Evolutionary conservation across 2,888 invertebrate genomes (phyloP).

Genomic region (Hypomecis atomaria): DNA sequence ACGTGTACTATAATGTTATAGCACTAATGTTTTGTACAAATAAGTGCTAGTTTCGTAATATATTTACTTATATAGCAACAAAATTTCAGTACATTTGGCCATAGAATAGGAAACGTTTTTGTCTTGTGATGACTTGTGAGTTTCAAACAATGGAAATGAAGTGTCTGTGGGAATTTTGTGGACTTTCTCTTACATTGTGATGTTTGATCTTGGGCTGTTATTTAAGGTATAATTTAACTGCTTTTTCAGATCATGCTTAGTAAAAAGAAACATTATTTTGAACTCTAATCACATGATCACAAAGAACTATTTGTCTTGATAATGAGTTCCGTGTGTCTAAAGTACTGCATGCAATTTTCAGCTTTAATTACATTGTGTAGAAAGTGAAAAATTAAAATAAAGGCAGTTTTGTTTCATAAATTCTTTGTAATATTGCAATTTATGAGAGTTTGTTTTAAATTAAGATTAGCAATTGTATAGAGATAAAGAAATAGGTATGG

Average conservation of each 20-base stretch:
- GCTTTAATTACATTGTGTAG: background rate
- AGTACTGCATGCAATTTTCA: constrained; percentile 4
- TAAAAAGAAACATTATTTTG: constrained; percentile 6
- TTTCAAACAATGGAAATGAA: constrained; percentile 26
- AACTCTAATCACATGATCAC: constrained; percentile 17
- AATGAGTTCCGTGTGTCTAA: background rate
- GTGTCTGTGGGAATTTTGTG: constrained; percentile 10
- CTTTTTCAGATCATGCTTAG: constrained; percentile 16
- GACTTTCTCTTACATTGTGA: constrained; percentile 33
- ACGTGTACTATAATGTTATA: constrained; percentile 2
- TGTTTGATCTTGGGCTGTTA: constrained; percentile 42
- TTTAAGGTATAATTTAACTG: constrained; percentile 42
- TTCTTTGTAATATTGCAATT: background rate
- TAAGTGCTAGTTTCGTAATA: constrained; percentile 17
- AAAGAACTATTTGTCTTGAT: constrained; percentile 10
- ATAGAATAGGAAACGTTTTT: constrained; percentile 11
- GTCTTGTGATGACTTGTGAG: constrained; percentile 26
- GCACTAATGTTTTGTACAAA: constrained; percentile 20
- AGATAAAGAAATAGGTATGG: constrained; percentile 11
- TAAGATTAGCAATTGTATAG: background rate
- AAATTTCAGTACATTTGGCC: constrained; percentile 7
- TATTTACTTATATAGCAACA: constrained; percentile 6
- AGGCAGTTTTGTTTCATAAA: background rate
- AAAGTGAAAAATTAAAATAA: background rate
- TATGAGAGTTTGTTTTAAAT: background rate